Evolutionary conservation across 2,113 vertebrate genomes (phyloP).

Genomic region (Carollia perspicillata): DNA sequence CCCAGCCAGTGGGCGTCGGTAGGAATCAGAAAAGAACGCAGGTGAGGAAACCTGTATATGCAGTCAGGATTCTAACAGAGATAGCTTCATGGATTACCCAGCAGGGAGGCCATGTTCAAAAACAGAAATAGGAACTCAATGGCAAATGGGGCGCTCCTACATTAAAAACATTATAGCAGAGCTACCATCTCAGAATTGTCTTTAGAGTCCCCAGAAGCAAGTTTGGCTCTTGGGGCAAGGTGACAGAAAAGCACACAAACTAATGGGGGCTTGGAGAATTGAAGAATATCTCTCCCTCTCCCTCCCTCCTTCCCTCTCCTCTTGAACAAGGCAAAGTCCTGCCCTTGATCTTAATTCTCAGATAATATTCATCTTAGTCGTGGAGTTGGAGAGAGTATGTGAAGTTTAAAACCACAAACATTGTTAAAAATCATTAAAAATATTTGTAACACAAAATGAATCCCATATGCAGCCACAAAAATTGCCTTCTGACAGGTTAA

Average conservation of each 20-base stretch:
- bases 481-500: background rate
- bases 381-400: background rate
- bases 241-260: background rate
- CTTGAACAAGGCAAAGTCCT: background rate
- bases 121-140: background rate
- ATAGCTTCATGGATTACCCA: background rate
- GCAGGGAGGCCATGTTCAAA: background rate
- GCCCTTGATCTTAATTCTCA: constrained; percentile 2
- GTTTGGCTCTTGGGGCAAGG: background rate
- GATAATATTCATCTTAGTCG: background rate
- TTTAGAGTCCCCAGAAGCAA: background rate
- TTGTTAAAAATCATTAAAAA: constrained; percentile 28
- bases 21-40: background rate
- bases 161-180: background rate
- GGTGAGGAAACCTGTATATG: background rate
- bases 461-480: background rate
- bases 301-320: background rate
- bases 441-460: constrained; percentile 22
- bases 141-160: background rate
- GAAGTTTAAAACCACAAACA: constrained; percentile 13
- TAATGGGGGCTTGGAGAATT: background rate
- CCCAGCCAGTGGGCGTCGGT: background rate
- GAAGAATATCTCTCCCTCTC: background rate
- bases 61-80: background rate
- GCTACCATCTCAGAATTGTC: background rate